Conservation (phyloP, 2,888 invertebrate genomes). For the Dolichopus griseipennis region DNA sequence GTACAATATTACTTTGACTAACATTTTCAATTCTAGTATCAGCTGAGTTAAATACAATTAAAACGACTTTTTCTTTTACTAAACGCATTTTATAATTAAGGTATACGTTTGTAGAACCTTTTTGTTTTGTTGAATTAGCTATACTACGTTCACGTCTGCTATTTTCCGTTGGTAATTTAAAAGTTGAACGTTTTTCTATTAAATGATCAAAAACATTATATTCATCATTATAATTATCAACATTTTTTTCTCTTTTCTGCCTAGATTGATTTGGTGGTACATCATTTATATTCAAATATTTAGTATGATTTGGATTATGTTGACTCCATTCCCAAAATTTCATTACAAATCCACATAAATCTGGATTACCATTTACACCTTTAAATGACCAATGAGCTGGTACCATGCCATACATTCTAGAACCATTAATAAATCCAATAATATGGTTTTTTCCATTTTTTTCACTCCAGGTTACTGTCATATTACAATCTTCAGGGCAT, state of each 20-base stretch:
- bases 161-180: conserved; percentile 27
- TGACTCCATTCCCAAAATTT: conserved; percentile 74
- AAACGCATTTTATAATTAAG: conserved; percentile 44
- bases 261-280: conserved; percentile 18
- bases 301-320: conserved; percentile 28
- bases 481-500: conserved; percentile 61
- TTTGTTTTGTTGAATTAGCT: conserved; percentile 27
- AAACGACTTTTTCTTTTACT: conserved; percentile 63
- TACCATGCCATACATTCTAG: conserved; percentile 61
- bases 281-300: conserved; percentile 24
- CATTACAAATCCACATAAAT: conserved; percentile 64
- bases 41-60: conserved; percentile 67
- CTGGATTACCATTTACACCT: conserved; percentile 44
- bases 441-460: conserved; percentile 48
- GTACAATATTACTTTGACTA: conserved; percentile 67
- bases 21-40: conserved; percentile 68
- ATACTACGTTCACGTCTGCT: conserved; percentile 25
- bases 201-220: conserved; percentile 36
- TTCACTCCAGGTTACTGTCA: conserved; percentile 51
- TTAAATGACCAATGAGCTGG: conserved; percentile 60
- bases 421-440: conserved; percentile 54
- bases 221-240: conserved; percentile 22
- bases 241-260: conserved; percentile 24
- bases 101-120: conserved; percentile 19
- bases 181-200: conserved; percentile 33